Evolutionary conservation across 64 coral and sea anemone species (phyloP).

Genomic region (Montipora efflorescens): DNA sequence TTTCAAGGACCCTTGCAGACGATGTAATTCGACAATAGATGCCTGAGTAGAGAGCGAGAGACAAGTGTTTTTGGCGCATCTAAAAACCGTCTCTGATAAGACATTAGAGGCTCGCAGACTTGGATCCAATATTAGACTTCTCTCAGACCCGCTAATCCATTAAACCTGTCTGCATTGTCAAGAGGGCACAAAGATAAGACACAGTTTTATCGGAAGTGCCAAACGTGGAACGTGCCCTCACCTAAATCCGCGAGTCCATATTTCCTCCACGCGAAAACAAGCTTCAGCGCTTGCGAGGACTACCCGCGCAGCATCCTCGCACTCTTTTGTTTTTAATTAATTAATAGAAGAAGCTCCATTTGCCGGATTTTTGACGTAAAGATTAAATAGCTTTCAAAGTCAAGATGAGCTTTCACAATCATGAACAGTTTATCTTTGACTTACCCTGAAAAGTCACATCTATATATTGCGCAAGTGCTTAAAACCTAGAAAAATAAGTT

Average conservation of each 20-base stretch:
- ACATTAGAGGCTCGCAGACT: background rate
- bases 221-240: background rate
- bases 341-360: background rate
- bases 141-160: slow-evolving; percentile 6
- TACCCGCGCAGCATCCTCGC: background rate
- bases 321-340: background rate
- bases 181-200: slow-evolving; percentile 15
- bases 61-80: slow-evolving; percentile 39
- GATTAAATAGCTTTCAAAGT: too few species aligned
- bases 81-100: background rate
- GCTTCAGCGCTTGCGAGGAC: background rate
- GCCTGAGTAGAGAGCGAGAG: background rate
- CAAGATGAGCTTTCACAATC: too few species aligned
- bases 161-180: slow-evolving; percentile 27
- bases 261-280: background rate
- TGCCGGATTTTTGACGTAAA: too few species aligned
- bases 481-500: too few species aligned
- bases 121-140: slow-evolving; percentile 1
- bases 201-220: slow-evolving; percentile 19
- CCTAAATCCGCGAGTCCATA: background rate
- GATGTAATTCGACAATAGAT: background rate
- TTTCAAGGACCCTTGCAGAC: slow-evolving; percentile 10
- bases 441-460: too few species aligned
- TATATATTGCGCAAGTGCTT: too few species aligned
- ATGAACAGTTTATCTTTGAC: too few species aligned